A percentile compares a stretch with the other conserved stretches of the same genome.
These are phyloP conservation scores for Eremophila alpestris DNA, from an alignment of 2,797 vertebrate species.

Conservation along the genomic window DNA sequence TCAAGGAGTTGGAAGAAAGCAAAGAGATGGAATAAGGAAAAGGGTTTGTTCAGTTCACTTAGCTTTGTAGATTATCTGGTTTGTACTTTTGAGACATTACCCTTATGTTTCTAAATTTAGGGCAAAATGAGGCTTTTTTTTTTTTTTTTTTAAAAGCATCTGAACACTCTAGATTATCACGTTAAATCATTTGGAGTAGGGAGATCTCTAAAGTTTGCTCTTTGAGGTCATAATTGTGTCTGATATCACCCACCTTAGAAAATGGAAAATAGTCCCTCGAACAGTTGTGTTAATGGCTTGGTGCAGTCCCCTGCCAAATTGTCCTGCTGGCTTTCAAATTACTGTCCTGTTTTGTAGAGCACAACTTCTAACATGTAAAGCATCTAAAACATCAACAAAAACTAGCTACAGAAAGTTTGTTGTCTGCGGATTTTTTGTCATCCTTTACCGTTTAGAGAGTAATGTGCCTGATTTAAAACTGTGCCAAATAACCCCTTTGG, in stretches of 20 bases:
- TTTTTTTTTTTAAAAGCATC: neutral
- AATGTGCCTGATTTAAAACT: neutral
- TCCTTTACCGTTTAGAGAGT: neutral
- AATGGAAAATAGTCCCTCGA: neutral
- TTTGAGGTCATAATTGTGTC: neutral
- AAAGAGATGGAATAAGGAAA: neutral
- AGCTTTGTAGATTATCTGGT: neutral
- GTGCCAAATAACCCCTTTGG: neutral
- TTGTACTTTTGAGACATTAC: neutral
- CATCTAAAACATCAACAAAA: neutral
- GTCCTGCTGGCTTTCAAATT: neutral
- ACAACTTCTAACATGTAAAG: neutral
- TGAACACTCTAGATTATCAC: neutral
- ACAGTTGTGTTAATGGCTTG: neutral
- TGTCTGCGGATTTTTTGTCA: neutral
- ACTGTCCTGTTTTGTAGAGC: neutral
- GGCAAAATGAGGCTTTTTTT: neutral
- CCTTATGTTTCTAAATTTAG: neutral
- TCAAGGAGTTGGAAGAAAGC: neutral
- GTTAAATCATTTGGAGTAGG: neutral
- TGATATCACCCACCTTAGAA: neutral
- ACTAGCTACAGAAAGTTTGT: neutral
- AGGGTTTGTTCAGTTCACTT: neutral
- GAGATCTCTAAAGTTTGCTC: neutral
- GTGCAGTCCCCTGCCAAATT: neutral